Evolutionary conservation across 2,113 vertebrate species (phyloP), one percentile per base, ranked within the genome.

Genomic region (Gambusia holbrooki): DNA sequence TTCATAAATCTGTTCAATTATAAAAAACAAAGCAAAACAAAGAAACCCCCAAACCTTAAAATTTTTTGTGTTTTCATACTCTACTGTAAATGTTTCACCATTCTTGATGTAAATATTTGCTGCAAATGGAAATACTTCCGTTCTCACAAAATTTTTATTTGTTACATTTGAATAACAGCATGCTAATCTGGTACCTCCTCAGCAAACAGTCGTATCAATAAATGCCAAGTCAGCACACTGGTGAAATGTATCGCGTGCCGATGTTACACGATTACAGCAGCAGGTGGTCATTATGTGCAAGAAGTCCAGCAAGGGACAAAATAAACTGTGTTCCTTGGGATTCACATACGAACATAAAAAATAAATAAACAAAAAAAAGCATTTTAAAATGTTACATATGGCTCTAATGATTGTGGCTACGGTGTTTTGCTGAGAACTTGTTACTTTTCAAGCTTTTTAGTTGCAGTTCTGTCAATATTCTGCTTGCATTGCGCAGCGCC

Each of bases 271-370:
- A 48, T 5, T 4, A 87, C 32, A 69, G 81, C 14, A 81, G 74
- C 88, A 89, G 88, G 67, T 90, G 89, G 72, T 60, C 71, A 72
- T 74, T 74, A 33, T 25, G 74, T 72, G 73, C 29, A 74, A 58
- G 69, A 29, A 69, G 80, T 66, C 75, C 64, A 66, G 73, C 69
- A 33, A 42, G 71, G 48, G 33, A 66, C 19, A 62, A 51, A 74
- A 69, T 61, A 28, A 28, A n/a, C 60, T 7, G 5, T 51, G 76
- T 9, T 22, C 27, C 17, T 74, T 68, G 74, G 22, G 28, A 70
- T 75, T 62, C 61, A 69, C 60, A 71, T 73, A 42, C 35, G 42
- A 0, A 17, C 22, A 35, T 35, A 35, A 35, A 35, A 35, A 69
- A 62, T 27, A 27, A 27, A 27, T 27, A 27, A 68, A 32, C 42